Evolutionary conservation across 2,888 invertebrate genomes (phyloP).

Genomic region (Timema cristinae): DNA sequence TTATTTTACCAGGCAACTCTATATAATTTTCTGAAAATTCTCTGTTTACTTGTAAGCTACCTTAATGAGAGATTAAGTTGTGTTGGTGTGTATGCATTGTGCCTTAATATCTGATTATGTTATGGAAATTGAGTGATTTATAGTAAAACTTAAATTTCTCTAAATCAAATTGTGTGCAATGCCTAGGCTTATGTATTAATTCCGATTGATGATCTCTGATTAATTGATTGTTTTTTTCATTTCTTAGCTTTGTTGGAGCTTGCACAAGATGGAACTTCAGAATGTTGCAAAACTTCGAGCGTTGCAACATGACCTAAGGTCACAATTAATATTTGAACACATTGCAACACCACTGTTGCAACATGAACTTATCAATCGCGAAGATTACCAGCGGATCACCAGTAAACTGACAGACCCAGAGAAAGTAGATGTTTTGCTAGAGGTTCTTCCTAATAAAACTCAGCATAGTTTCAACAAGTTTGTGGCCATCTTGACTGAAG

Average conservation of each 20-base stretch:
- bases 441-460: conserved; percentile 14
- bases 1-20: no score
- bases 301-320: neutral
- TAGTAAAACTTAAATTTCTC: no score
- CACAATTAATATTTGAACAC: conserved; percentile 20
- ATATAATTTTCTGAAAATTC: no score
- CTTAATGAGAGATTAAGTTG: no score
- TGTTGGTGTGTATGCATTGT: no score
- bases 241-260: neutral
- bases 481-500: conserved; percentile 12
- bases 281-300: conserved; percentile 9
- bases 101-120: no score
- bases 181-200: no score
- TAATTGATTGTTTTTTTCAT: neutral
- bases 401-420: conserved; percentile 12
- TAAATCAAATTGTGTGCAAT: no score
- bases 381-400: conserved; percentile 21
- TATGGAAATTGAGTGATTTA: no score
- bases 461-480: conserved; percentile 13
- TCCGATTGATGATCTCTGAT: neutral
- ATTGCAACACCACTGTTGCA: conserved; percentile 18
- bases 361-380: conserved; percentile 18
- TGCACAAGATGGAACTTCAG: conserved; percentile 12
- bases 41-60: no score
- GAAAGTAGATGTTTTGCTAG: conserved; percentile 14